Conservation (phyloP, 2,888 invertebrate species). For the Heteropelma amictum region DNA sequence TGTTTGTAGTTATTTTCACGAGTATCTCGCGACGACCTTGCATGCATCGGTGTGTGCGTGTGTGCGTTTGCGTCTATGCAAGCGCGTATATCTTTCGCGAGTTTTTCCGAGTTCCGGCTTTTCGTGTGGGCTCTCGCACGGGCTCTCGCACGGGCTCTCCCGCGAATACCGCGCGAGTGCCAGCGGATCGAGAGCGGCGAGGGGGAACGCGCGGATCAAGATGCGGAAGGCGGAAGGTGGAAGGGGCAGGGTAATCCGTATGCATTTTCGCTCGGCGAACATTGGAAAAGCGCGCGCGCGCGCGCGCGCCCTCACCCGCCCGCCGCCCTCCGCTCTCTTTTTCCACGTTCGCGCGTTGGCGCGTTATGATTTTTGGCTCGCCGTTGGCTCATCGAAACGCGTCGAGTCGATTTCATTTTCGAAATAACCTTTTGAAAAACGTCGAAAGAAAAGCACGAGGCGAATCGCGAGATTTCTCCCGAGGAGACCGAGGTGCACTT, state of each 20-base stretch:
- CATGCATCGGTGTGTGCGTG: conserved; percentile 2
- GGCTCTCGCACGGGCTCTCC: conserved; percentile 37
- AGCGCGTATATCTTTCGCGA: conserved; percentile 21
- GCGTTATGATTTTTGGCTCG: conserved; percentile 51
- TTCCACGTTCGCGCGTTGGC: conserved; percentile 17
- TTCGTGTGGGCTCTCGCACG: conserved; percentile 31
- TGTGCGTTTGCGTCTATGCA: neutral
- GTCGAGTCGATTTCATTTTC: conserved; percentile 1
- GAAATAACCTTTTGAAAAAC: neutral
- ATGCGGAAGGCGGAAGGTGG: neutral
- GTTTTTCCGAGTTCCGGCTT: conserved; percentile 37
- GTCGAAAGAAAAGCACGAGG: conserved; percentile 13
- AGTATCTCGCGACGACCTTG: neutral
- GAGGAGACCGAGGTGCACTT: no score
- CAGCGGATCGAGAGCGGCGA: conserved; percentile 10
- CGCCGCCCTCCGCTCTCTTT: no score
- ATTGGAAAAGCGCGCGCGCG: conserved; percentile 48
- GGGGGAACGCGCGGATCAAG: neutral
- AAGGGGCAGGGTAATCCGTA: conserved; percentile 8
- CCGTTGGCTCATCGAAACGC: no score
- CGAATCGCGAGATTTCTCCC: neutral
- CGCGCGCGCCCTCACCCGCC: neutral
- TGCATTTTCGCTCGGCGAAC: conserved; percentile 29
- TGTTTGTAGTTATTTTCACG: neutral
- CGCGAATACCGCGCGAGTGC: conserved; percentile 47